Conservation (phyloP, 2,888 invertebrate genomes). For the Priocnemis perturbator region DNA sequence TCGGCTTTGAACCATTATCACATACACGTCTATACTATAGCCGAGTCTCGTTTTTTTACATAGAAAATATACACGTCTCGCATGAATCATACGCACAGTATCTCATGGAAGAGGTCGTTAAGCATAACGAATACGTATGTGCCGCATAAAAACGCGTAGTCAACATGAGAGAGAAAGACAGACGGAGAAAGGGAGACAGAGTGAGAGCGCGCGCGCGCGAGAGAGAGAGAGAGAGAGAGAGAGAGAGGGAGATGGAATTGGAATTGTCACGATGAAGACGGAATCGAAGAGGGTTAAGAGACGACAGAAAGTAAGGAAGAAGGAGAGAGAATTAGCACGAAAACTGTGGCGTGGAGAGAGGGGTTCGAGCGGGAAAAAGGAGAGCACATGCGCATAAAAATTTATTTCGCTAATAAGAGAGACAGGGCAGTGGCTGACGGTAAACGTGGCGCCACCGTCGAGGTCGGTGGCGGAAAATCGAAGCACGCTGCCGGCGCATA, state of each 20-base stretch:
- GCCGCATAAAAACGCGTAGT: too few species aligned
- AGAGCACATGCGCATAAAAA: background rate
- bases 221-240: background rate
- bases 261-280: too few species aligned
- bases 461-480: slow-evolving; percentile 45
- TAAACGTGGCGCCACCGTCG: slow-evolving; percentile 57
- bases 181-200: background rate
- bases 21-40: too few species aligned
- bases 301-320: too few species aligned
- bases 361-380: background rate
- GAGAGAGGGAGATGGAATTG: background rate
- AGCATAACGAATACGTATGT: too few species aligned
- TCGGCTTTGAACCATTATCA: too few species aligned
- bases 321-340: background rate
- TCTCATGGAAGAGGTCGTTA: too few species aligned
- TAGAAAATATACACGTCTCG: too few species aligned
- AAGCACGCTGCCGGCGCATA: slow-evolving; percentile 65
- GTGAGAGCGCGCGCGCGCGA: background rate
- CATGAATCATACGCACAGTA: too few species aligned
- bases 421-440: slow-evolving; percentile 7
- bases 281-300: background rate
- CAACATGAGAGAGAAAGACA: background rate
- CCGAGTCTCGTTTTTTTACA: too few species aligned
- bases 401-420: background rate
- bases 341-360: background rate